Conservation (phyloP, 2,888 invertebrate species). For the Acheta domesticus region DNA sequence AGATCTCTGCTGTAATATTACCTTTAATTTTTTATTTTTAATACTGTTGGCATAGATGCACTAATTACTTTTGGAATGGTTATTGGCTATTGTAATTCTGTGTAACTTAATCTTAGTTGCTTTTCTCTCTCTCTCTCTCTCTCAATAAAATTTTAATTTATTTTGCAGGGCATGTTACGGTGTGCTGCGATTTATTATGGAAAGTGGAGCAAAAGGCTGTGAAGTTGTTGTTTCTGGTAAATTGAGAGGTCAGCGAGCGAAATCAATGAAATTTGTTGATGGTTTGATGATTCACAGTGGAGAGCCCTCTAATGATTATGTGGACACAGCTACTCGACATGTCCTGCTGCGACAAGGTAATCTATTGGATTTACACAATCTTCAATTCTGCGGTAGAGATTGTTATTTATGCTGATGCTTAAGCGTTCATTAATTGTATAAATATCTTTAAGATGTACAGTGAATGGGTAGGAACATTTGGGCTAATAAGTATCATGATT, state of each 20-base stretch:
- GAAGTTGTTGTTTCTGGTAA: conserved; percentile 99
- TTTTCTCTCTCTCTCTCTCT: too few species aligned
- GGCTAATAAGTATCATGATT: neutral
- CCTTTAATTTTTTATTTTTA: too few species aligned
- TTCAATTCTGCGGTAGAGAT: neutral
- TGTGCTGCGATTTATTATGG: conserved; percentile 98
- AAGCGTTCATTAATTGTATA: too few species aligned
- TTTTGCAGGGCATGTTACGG: conserved; percentile 87
- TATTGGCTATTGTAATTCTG: too few species aligned
- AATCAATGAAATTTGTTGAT: conserved; percentile 99
- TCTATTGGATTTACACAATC: neutral
- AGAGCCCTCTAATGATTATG: conserved; percentile 97
- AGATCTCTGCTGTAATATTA: too few species aligned
- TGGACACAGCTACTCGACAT: conserved; percentile 96
- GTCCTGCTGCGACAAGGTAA: conserved; percentile 92
- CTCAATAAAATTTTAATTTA: neutral
- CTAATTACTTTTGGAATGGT: too few species aligned
- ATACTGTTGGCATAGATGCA: too few species aligned
- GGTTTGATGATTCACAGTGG: conserved; percentile 99
- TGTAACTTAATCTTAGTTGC: too few species aligned
- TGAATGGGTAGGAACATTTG: neutral
- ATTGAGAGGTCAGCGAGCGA: conserved; percentile 97
- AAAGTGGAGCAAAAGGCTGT: conserved; percentile 93
- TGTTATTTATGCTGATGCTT: too few species aligned
- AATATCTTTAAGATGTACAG: neutral